Conservation (phyloP, 2,888 invertebrate species). For the Lomographa bimaculata region DNA sequence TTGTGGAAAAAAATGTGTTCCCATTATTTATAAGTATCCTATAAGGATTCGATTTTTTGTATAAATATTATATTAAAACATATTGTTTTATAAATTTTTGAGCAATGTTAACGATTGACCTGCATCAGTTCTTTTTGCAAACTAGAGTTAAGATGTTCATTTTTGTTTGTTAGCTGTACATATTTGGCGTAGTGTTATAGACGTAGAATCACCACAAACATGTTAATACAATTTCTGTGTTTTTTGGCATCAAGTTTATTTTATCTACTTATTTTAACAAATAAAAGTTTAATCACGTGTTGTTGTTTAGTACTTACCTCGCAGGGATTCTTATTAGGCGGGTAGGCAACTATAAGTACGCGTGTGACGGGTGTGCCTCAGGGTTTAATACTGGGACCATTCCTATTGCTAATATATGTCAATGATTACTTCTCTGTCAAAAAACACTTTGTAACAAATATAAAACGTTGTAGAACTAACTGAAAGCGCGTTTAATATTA, state of each 20-base stretch:
- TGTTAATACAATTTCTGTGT: constrained; percentile 78
- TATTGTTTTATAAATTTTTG: constrained; percentile 47
- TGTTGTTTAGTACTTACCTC: too few relatives aligned
- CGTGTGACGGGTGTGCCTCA: too few relatives aligned
- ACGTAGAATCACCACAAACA: constrained; percentile 68
- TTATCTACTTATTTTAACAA: constrained; percentile 83
- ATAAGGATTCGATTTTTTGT: constrained; percentile 56
- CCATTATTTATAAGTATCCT: constrained; percentile 58
- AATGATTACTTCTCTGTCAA: too few relatives aligned
- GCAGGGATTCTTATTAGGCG: too few relatives aligned
- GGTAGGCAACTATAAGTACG: too few relatives aligned
- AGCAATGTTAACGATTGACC: constrained; percentile 73
- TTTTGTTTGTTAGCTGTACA: constrained; percentile 74
- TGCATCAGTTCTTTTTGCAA: constrained; percentile 65
- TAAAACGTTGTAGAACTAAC: too few relatives aligned
- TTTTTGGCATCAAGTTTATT: constrained; percentile 79
- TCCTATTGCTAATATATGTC: too few relatives aligned
- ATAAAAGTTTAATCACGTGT: constrained; percentile 73
- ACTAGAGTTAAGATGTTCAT: constrained; percentile 55
- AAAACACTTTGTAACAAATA: too few relatives aligned
- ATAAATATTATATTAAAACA: constrained; percentile 39
- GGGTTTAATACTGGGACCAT: too few relatives aligned
- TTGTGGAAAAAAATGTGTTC: constrained; percentile 61
- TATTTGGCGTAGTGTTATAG: constrained; percentile 70
- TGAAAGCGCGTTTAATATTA: too few relatives aligned